These are phyloP conservation scores for Lethenteron reissneri DNA, from an alignment of 2,113 vertebrate species.

Conservation along the genomic window DNA sequence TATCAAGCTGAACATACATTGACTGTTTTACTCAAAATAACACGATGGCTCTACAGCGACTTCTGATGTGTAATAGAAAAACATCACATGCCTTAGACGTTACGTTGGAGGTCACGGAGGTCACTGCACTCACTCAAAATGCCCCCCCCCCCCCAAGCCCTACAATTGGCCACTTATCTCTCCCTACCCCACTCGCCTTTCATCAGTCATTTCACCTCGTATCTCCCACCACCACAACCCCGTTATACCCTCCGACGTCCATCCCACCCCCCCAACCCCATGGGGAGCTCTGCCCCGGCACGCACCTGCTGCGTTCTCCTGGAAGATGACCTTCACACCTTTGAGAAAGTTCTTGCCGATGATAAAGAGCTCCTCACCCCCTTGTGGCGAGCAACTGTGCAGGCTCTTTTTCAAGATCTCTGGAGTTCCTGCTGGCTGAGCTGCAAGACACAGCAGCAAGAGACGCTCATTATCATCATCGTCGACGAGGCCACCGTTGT, in stretches of 20 bases:
- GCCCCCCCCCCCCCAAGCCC: no score
- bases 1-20: no score
- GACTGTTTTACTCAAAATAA: no score
- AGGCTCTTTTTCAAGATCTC: conserved; percentile 97
- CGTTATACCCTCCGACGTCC: neutral
- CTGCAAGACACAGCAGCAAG: conserved; percentile 20
- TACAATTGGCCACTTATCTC: no score
- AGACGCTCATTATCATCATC: neutral
- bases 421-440: conserved; percentile 81
- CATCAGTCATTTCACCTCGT: neutral
- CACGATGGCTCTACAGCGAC: no score
- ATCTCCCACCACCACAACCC: neutral
- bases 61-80: no score
- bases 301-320: conserved; percentile 32
- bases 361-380: conserved; percentile 83
- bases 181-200: neutral
- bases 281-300: no score
- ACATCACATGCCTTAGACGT: no score
- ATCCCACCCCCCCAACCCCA: neutral
- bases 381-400: conserved; percentile 64
- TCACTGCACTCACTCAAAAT: no score
- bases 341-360: conserved; percentile 98
- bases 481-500: neutral
- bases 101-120: no score
- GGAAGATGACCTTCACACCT: conserved; percentile 95